These are phyloP conservation scores for Aythya baeri DNA, from an alignment of 2,113 vertebrate species.

Conservation along the genomic window DNA sequence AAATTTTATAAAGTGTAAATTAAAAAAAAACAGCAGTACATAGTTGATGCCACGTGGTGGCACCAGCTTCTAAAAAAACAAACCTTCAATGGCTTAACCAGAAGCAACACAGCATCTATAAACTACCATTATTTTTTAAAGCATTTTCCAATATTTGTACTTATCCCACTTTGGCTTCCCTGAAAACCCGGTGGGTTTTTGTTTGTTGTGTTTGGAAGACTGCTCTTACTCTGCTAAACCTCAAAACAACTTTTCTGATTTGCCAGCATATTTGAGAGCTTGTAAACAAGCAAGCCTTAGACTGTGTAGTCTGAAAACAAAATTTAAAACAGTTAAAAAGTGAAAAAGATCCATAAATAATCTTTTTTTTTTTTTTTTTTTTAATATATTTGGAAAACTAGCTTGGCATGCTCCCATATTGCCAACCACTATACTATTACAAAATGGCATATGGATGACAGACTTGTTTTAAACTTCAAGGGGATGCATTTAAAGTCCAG, in stretches of 20 bases:
- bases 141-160: neutral
- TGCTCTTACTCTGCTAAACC: neutral
- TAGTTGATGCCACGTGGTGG: conserved; percentile 30
- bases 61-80: conserved; percentile 14
- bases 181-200: neutral
- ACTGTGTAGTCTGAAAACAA: neutral
- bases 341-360: neutral
- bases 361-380: neutral
- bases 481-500: neutral
- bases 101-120: neutral
- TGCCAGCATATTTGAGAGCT: neutral
- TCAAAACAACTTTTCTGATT: neutral
- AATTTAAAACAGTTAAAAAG: accelerated
- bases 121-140: neutral
- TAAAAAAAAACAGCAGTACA: neutral
- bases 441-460: too few relatives aligned
- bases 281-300: neutral
- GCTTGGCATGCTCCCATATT: accelerated
- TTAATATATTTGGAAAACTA: neutral
- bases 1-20: neutral
- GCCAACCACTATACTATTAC: accelerated
- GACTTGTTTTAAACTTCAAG: accelerated
- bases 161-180: neutral
- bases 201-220: neutral
- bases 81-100: neutral